Evolutionary conservation across 1,140 invertebrate species (phyloP), one percentile per base, ranked within the genome.

Genomic region (Drosophila pectinifera): DNA sequence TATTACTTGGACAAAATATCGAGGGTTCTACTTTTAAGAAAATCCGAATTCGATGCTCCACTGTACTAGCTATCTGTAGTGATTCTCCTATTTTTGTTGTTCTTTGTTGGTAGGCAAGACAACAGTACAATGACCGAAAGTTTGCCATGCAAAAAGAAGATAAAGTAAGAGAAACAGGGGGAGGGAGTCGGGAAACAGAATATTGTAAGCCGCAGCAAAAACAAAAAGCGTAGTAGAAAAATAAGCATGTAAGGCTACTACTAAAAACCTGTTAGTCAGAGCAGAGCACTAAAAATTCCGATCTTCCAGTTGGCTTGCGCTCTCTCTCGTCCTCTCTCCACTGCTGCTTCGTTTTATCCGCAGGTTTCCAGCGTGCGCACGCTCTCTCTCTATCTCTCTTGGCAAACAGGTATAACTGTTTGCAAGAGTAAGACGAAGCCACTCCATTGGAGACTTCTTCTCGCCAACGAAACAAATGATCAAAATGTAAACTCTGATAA

Each of bases 121-220:
- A 70, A 62, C 67, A 83, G 83, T 88, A 88, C 83, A 86, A 73
- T 89, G 83, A 88, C 83, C 84, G 84, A 89, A 82, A 83, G 62
- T 75, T 73, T 72, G 70, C 79, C 59, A 73, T 76, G 67, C 75
- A 88, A 82, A 82, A 64, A 49, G 18, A 48, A 31, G 63, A 65
- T 53, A 54, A 46, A 68, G 54, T 18, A 64, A 31, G 26, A 58
- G 61, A 43, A 18, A n/a, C 39, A 11, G 26, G 26, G 16, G 55
- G 49, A 39, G 67, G 63, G 41, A 46, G 49, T 49, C 34, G n/a
- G 20, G 59, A 65, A 65, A 53, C 76, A 69, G 42, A 81, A 85
- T 53, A 53, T 78, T 64, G 45, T 62, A 63, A 61, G 78, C 68
- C 31, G 49, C 59, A 43, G 57, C 46, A 36, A 83, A 86, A 86